Evolutionary conservation across 2,888 invertebrate species (phyloP).

Genomic region (Gnatocerus cornutus): DNA sequence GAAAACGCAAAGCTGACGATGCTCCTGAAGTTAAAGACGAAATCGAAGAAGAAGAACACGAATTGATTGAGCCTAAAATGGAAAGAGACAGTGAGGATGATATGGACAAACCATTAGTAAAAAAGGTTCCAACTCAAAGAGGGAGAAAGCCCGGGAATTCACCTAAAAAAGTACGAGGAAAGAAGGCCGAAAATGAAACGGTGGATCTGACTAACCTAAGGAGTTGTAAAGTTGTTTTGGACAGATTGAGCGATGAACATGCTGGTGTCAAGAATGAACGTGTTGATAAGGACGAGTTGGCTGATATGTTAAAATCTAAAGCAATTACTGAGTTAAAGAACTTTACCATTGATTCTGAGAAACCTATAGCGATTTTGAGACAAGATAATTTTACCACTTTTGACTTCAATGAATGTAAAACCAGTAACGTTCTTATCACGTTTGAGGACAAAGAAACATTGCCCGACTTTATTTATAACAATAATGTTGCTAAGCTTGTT

Average conservation of each 20-base stretch:
- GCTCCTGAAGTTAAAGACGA: constrained; percentile 22
- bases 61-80: constrained; percentile 29
- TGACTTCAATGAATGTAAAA: constrained; percentile 25
- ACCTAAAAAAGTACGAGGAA: constrained; percentile 2
- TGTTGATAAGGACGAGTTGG: constrained; percentile 24
- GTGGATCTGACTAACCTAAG: constrained; percentile 13
- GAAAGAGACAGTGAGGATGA: constrained; percentile 25
- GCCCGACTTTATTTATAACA: constrained; percentile 34
- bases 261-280: constrained; percentile 26
- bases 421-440: constrained; percentile 32
- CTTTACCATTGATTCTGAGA: constrained; percentile 9
- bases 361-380: constrained; percentile 26
- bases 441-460: constrained; percentile 28
- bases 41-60: constrained; percentile 37
- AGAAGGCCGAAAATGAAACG: constrained; percentile 15
- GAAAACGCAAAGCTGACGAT: constrained; percentile 10
- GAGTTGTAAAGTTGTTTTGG: constrained; percentile 11
- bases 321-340: constrained; percentile 7
- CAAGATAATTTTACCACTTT: constrained; percentile 13
- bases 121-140: constrained; percentile 3
- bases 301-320: constrained; percentile 12
- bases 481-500: constrained; percentile 20
- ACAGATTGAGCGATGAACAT: constrained; percentile 2
- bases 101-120: neutral
- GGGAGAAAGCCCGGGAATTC: neutral